These are phyloP conservation scores for Diloba caeruleocephala DNA, from an alignment of 2,888 invertebrate species.

Conservation along the genomic window DNA sequence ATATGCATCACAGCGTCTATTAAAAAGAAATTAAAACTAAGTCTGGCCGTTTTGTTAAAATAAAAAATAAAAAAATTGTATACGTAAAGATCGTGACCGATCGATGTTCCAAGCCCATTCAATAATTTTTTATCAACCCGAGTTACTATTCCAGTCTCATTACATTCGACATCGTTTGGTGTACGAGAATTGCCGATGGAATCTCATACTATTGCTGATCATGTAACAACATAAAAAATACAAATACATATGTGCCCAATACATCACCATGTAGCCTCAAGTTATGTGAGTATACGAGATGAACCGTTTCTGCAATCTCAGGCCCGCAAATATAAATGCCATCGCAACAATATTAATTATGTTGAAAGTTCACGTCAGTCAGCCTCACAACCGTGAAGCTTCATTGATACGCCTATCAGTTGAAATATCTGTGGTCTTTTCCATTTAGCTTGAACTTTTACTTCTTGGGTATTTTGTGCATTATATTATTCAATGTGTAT, in stretches of 20 bases:
- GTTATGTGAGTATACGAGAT: constrained; percentile 20
- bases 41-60: no score
- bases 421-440: constrained; percentile 48
- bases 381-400: constrained; percentile 60
- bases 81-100: no score
- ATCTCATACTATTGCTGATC: no score
- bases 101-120: no score
- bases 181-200: no score
- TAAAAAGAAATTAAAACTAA: no score
- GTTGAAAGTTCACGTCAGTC: constrained; percentile 61
- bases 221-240: constrained; percentile 5
- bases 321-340: constrained; percentile 48
- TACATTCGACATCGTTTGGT: no score
- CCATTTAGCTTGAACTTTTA: constrained; percentile 17
- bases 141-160: no score
- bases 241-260: constrained; percentile 23
- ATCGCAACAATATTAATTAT: constrained; percentile 60
- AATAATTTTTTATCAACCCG: no score
- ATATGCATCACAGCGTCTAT: no score
- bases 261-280: constrained; percentile 16
- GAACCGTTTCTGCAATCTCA: constrained; percentile 44
- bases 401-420: constrained; percentile 61
- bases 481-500: constrained; percentile 6
- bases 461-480: constrained; percentile 6
- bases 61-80: no score